These are phyloP conservation scores for Lepus timidus DNA, from an alignment of 2,113 vertebrate species.

Conservation along the genomic window DNA sequence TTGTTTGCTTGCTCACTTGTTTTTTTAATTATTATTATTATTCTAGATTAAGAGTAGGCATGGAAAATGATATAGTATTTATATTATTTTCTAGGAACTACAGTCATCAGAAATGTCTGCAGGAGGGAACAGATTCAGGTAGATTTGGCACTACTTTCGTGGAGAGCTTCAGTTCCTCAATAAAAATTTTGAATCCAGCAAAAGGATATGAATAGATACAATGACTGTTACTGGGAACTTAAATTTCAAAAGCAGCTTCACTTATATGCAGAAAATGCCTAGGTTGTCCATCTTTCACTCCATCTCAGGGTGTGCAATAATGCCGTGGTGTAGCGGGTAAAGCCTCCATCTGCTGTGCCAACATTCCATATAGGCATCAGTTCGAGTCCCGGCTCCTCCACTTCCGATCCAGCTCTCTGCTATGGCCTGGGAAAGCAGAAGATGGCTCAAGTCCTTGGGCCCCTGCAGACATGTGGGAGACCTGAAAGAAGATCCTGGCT, in stretches of 20 bases:
- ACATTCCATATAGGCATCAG: too few relatives aligned
- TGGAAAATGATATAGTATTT: neutral
- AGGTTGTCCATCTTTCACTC: neutral
- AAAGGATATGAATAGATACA: neutral
- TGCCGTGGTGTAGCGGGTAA: too few relatives aligned
- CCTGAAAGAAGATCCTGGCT: too few relatives aligned
- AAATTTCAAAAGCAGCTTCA: slow-evolving; percentile 25
- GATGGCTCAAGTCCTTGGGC: too few relatives aligned
- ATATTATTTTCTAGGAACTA: slow-evolving; percentile 33
- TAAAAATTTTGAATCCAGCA: neutral
- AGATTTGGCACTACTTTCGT: neutral
- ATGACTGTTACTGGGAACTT: slow-evolving; percentile 19
- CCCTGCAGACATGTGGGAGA: too few relatives aligned
- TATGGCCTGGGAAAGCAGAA: too few relatives aligned
- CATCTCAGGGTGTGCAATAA: neutral
- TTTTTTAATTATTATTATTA: neutral
- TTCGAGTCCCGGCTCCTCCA: too few relatives aligned
- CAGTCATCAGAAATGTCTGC: slow-evolving; percentile 31
- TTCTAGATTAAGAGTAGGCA: neutral
- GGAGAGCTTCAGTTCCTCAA: slow-evolving; percentile 10
- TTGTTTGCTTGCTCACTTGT: neutral
- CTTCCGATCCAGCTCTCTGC: too few relatives aligned
- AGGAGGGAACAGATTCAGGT: neutral
- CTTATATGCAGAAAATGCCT: neutral
- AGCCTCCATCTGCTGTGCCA: too few relatives aligned